Conservation (phyloP, 1,140 invertebrate species). For the Delia radicum region DNA sequence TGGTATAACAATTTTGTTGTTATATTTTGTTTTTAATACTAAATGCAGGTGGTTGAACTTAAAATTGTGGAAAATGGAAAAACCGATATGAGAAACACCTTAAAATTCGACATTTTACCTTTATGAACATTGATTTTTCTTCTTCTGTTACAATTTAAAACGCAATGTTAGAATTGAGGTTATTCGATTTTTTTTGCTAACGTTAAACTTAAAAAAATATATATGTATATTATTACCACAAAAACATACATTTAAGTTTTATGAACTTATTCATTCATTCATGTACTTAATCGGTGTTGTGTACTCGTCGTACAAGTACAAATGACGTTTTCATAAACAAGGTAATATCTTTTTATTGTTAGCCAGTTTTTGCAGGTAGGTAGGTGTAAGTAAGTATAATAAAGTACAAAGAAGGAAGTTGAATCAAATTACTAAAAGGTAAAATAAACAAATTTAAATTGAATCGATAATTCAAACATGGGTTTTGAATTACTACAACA, state of each 20-base stretch:
- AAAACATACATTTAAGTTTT: background rate
- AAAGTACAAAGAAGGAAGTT: constrained; percentile 1
- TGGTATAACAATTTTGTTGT: background rate
- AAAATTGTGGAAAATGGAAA: background rate
- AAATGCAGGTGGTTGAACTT: background rate
- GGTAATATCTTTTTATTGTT: background rate
- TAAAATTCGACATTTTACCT: background rate
- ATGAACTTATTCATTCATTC: background rate
- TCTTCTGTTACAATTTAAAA: background rate
- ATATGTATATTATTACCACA: background rate
- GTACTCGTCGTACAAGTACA: background rate
- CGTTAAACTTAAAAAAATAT: too few relatives aligned
- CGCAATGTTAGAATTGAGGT: background rate
- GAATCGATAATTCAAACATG: background rate
- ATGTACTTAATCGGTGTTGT: too few relatives aligned
- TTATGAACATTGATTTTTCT: background rate
- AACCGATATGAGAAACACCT: background rate
- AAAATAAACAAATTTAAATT: background rate
- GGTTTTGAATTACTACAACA: background rate
- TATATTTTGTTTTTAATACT: background rate
- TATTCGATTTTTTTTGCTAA: background rate
- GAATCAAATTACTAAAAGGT: background rate
- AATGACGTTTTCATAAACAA: background rate
- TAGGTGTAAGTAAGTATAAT: background rate
- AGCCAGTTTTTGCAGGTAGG: background rate